Evolutionary conservation across 2,113 vertebrate species (phyloP).

Genomic region (Lynx canadensis): DNA sequence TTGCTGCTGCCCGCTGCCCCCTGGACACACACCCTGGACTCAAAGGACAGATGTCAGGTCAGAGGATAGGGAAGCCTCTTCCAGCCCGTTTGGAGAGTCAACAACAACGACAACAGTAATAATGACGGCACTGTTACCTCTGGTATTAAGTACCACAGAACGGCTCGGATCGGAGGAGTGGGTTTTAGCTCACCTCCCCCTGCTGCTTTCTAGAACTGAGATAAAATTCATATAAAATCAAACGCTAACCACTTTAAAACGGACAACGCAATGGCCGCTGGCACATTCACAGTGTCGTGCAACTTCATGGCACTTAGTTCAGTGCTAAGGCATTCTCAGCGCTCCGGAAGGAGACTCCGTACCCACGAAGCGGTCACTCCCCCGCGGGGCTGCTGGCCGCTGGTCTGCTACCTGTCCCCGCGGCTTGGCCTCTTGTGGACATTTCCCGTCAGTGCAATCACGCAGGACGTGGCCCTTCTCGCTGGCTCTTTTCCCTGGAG

Average conservation of each 20-base stretch:
- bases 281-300: neutral
- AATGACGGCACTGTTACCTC: accelerated
- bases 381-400: neutral
- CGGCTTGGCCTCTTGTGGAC: neutral
- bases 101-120: accelerated
- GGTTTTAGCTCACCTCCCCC: neutral
- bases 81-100: neutral
- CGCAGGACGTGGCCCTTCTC: neutral
- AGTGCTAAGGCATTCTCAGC: neutral
- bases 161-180: accelerated
- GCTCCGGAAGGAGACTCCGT: neutral
- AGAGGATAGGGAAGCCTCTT: neutral
- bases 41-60: accelerated
- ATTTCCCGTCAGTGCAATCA: accelerated
- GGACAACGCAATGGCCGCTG: neutral
- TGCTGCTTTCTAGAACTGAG: neutral
- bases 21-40: no score
- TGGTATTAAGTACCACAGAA: accelerated
- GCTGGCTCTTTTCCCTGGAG: neutral
- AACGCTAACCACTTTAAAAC: neutral
- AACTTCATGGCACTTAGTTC: no score
- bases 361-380: accelerated
- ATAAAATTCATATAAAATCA: neutral
- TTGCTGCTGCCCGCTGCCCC: accelerated
- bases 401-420: accelerated